Evolutionary conservation across 1,140 invertebrate genomes (phyloP).

Genomic region (Heliconius hermathena): DNA sequence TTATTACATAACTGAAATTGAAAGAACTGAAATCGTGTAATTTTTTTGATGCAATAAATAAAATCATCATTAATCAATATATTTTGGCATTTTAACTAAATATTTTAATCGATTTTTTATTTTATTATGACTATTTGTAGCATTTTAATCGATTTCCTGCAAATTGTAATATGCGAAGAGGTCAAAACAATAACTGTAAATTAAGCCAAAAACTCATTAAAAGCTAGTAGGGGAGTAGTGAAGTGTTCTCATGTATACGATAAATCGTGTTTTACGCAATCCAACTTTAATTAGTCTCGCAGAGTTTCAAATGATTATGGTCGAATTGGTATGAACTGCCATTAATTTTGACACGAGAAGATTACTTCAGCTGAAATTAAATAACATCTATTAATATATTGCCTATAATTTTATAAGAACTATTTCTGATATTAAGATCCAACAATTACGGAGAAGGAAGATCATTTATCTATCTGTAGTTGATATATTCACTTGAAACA

Average conservation of each 20-base stretch:
- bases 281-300: constrained; percentile 49
- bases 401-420: neutral
- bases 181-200: constrained; percentile 77
- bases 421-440: neutral
- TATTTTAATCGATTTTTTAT: no score
- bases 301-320: constrained; percentile 40
- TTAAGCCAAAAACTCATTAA: constrained; percentile 76
- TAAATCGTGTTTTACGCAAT: constrained; percentile 59
- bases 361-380: neutral
- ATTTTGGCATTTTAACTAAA: neutral
- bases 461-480: constrained; percentile 73
- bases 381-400: neutral
- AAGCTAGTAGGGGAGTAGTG: constrained; percentile 48
- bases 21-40: no score
- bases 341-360: constrained; percentile 1
- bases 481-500: constrained; percentile 70
- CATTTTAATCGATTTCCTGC: constrained; percentile 5
- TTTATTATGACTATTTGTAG: neutral
- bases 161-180: constrained; percentile 28
- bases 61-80: neutral
- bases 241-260: constrained; percentile 48
- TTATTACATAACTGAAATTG: no score
- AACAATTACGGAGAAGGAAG: constrained; percentile 65
- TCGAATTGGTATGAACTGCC: constrained; percentile 10
- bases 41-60: neutral